Conservation (phyloP, 2,888 invertebrate species). For the Cataglyphis albicans region DNA sequence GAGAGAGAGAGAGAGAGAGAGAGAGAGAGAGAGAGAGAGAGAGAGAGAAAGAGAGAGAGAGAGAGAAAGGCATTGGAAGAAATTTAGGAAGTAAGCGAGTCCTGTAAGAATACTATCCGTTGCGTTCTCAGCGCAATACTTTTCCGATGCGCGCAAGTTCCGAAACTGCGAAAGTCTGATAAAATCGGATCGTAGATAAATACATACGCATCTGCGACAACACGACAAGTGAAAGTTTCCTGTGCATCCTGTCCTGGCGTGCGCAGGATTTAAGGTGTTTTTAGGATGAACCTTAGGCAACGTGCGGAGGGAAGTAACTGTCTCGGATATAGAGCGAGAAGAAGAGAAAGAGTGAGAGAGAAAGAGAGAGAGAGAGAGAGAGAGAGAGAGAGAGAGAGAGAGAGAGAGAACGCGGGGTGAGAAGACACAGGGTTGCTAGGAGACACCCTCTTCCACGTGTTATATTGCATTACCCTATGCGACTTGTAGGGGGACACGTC, state of each 20-base stretch:
- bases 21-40: too few relatives aligned
- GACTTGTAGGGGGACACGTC: slow-evolving; percentile 69
- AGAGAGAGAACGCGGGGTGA: slow-evolving; percentile 67
- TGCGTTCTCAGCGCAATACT: neutral
- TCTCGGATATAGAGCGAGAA: slow-evolving; percentile 27
- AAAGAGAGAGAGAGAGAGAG: neutral
- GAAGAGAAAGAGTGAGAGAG: neutral
- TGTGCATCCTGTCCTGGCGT: slow-evolving; percentile 56
- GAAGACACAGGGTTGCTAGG: slow-evolving; percentile 85
- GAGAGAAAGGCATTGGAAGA: too few relatives aligned
- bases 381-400: neutral
- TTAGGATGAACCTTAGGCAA: slow-evolving; percentile 71
- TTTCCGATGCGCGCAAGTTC: slow-evolving; percentile 23
- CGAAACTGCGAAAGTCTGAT: slow-evolving; percentile 28
- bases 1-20: too few relatives aligned
- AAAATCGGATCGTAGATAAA: slow-evolving; percentile 34
- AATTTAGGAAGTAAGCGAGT: neutral
- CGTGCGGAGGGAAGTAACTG: slow-evolving; percentile 79
- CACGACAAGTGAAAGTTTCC: slow-evolving; percentile 60
- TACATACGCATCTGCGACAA: slow-evolving; percentile 66
- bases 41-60: too few relatives aligned
- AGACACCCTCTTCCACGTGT: slow-evolving; percentile 84
- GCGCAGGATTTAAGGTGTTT: slow-evolving; percentile 74
- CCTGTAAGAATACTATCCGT: neutral
- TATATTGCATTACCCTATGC: slow-evolving; percentile 84